Evolutionary conservation across 2,797 vertebrate genomes (phyloP).

Genomic region (Lacerta bilineata): DNA sequence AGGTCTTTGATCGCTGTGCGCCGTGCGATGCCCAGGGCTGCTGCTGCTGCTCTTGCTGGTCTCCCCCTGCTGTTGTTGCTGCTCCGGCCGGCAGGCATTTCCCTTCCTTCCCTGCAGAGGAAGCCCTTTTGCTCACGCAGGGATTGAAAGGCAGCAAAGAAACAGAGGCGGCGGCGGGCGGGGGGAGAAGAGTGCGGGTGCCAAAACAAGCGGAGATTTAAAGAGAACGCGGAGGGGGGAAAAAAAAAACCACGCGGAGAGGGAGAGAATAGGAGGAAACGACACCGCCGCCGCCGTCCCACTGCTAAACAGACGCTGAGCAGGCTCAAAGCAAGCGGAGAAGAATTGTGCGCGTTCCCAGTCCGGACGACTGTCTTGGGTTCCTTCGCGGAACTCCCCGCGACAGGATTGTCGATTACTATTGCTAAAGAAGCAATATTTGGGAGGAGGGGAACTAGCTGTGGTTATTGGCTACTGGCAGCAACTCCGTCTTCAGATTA

Average conservation of each 20-base stretch:
- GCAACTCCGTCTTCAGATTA: background rate
- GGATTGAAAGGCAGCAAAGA: conserved; percentile 39
- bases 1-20: conserved; percentile 9
- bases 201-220: conserved; percentile 54
- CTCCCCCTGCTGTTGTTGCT: conserved; percentile 21
- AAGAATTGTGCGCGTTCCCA: background rate
- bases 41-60: background rate
- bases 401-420: background rate
- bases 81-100: conserved; percentile 81
- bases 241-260: no score
- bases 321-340: background rate
- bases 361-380: background rate
- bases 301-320: background rate
- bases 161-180: background rate
- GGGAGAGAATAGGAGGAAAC: background rate
- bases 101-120: conserved; percentile 81
- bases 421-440: background rate
- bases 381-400: background rate
- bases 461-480: background rate
- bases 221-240: conserved; percentile 55
- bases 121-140: conserved; percentile 73
- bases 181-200: background rate
- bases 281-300: background rate
- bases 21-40: background rate
- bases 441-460: background rate